Evolutionary conservation across 2,113 vertebrate species (phyloP).

Genomic region (Entomyzon cyanotis): DNA sequence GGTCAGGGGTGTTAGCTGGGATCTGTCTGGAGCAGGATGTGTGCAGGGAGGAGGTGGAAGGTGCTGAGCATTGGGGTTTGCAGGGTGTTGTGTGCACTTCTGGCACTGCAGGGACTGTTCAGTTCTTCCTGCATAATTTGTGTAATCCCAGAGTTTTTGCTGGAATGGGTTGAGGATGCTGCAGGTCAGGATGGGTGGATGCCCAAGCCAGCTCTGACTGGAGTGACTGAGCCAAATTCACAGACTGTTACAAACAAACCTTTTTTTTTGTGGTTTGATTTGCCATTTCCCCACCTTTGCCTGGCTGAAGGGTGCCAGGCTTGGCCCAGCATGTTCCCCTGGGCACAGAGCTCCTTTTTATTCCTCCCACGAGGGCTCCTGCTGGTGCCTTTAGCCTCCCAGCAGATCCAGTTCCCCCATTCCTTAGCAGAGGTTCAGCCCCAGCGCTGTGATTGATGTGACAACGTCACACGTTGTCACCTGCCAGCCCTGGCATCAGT

Average conservation of each 20-base stretch:
- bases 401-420: accelerated
- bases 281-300: accelerated
- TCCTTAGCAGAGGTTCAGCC: not conserved
- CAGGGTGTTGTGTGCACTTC: not conserved
- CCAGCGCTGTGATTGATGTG: not conserved
- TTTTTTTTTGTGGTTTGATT: not conserved
- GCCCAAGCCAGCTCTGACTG: accelerated
- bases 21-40: not conserved
- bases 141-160: not conserved
- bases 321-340: accelerated
- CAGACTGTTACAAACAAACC: not conserved
- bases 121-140: not conserved
- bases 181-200: not conserved
- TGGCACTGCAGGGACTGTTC: not conserved
- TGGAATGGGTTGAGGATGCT: not conserved
- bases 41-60: not conserved
- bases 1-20: not conserved
- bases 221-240: not conserved
- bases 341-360: not conserved
- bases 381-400: not conserved
- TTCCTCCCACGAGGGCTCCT: not conserved
- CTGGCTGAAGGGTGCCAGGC: not conserved
- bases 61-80: no score
- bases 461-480: not conserved
- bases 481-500: not conserved